Evolutionary conservation across 2,113 vertebrate genomes (phyloP).

Genomic region (Ibidorhyncha struthersii): DNA sequence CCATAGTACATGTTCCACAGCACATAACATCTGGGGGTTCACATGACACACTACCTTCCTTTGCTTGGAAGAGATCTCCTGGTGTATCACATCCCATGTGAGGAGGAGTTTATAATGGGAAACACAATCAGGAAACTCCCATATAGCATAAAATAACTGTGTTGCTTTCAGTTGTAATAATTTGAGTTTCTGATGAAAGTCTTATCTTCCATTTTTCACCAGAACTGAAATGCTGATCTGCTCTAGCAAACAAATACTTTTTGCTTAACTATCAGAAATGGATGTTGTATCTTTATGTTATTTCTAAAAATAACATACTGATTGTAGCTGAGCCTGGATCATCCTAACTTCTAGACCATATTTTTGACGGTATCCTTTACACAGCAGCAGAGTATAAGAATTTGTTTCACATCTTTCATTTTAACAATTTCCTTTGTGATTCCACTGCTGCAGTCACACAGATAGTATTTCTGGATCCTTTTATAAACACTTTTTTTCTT

Average conservation of each 20-base stretch:
- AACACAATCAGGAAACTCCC: background rate
- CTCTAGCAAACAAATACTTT: background rate
- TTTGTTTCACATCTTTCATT: background rate
- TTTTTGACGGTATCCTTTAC: background rate
- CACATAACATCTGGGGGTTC: background rate
- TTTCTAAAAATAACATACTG: background rate
- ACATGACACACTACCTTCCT: background rate
- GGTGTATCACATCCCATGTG: background rate
- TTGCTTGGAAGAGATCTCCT: background rate
- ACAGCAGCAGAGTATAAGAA: background rate
- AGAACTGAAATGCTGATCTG: background rate
- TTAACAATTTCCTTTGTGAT: background rate
- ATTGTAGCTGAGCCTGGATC: background rate
- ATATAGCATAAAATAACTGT: background rate
- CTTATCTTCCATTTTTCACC: background rate
- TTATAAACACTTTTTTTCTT: background rate
- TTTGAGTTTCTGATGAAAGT: background rate
- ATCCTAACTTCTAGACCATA: background rate
- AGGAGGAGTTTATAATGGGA: background rate
- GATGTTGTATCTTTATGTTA: background rate
- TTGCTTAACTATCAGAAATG: background rate
- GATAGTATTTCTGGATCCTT: background rate
- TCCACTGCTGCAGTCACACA: background rate
- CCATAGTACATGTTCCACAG: background rate
- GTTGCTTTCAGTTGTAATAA: background rate